Evolutionary conservation across 2,888 invertebrate genomes (phyloP), one percentile per base, ranked within the genome.

Genomic region (Micropterix aruncella): DNA sequence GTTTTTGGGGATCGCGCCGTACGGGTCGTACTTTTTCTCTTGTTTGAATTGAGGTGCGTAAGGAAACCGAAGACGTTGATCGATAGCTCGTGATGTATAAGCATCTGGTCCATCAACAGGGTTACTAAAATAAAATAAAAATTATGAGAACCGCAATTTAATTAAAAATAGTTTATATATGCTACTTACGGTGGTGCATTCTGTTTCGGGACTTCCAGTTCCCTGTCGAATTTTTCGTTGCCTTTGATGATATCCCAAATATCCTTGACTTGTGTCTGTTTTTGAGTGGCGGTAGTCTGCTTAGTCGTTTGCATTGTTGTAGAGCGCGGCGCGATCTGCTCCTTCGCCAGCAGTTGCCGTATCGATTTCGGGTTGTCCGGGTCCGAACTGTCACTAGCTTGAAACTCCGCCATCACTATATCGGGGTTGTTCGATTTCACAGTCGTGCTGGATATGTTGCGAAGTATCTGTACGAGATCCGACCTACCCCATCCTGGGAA

Each of bases 351-450:
- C 37, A 70, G 52, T 46, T 68, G 66, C 44, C 66, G 57, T 44
- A 70, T 64, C 3, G 66, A 65, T 53, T 69, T 69, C 45, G 51
- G 55, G 57, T 60, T 19, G 3, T 9, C 36, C 7, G 12, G 59
- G 36, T 58, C 53, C 19, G 55, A 54, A 40, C 57, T 59, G 2
- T 51, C 54, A 27, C 60, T 60, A 1, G 65, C 60, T 53, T 69
- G 69, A 46, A 70, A 70, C 51, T 70, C 70, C 0, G 70, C 70
- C 50, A 70, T 69, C 54, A 70, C 70, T 39, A 70, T 56, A 52
- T 70, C 70, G 1, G 67, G 70, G 1, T 66, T 65, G 47, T 61
- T n/a, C 12, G 27, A 5, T 27, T 27, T 27, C 5, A 12, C 5
- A 7, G 27, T 27, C 7, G 27, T 27, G 12, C 27, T 27, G 7